A percentile compares a stretch with the other conserved stretches of the same genome.
These are phyloP conservation scores for Brachionus koreanus DNA, from an alignment of 1,140 invertebrate genomes.

Conservation along the genomic window DNA sequence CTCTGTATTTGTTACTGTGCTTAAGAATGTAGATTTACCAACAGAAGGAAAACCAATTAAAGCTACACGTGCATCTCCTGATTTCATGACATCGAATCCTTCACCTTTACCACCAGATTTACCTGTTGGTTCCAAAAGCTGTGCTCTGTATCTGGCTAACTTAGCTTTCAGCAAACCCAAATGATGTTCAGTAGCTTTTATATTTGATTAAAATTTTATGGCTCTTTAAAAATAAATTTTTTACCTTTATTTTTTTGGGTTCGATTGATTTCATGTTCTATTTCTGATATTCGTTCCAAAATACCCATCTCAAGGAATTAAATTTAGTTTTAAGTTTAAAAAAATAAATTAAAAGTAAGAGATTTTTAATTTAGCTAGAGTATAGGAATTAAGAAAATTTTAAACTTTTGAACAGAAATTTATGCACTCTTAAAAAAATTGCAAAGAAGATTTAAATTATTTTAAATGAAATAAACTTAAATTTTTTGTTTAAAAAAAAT, in stretches of 20 bases:
- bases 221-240: background rate
- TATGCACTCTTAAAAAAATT: too few species aligned
- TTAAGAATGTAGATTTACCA: constrained; percentile 94
- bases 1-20: constrained; percentile 73
- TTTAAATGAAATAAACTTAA: too few species aligned
- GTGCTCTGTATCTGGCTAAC: constrained; percentile 88
- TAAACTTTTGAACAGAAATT: too few species aligned
- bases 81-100: constrained; percentile 99
- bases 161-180: constrained; percentile 93
- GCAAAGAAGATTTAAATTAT: too few species aligned
- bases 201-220: background rate
- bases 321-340: background rate
- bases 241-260: constrained; percentile 92
- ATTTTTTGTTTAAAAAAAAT: too few species aligned
- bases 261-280: constrained; percentile 74
- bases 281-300: constrained; percentile 42
- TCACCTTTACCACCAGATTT: constrained; percentile 77
- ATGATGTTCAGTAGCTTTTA: constrained; percentile 88
- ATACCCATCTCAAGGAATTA: constrained; percentile 32
- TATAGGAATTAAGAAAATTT: background rate
- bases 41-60: constrained; percentile 99
- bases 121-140: constrained; percentile 96
- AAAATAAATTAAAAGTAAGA: background rate
- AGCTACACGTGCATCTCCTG: constrained; percentile 95
- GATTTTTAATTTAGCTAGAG: background rate